phyloP scores from a whole-genome alignment of 92 coral and sea anemone species.

The Epizoanthus stellaris region DNA sequence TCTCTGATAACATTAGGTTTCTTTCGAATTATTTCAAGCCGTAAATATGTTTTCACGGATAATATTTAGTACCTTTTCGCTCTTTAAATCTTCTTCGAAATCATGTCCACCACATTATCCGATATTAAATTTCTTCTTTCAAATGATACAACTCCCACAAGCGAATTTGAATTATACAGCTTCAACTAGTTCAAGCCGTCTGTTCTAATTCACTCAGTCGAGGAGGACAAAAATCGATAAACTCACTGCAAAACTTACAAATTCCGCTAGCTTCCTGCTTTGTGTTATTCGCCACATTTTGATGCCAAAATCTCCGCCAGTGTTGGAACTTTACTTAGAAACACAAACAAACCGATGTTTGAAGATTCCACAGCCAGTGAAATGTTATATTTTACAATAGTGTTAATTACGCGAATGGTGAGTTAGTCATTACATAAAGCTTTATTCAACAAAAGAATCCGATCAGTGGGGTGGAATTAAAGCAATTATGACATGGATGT shows the following conservation, averaged over 20 bases:
- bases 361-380: constrained; percentile 29
- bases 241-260: constrained; percentile 72
- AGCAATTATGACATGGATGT: constrained; percentile 12
- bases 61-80: background rate
- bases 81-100: background rate
- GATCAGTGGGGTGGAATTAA: constrained; percentile 44
- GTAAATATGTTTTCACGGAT: background rate
- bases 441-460: constrained; percentile 37
- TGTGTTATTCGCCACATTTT: constrained; percentile 93
- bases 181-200: background rate
- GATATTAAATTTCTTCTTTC: background rate
- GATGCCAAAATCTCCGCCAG: constrained; percentile 27
- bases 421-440: constrained; percentile 34
- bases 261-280: constrained; percentile 90
- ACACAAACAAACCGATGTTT: constrained; percentile 38
- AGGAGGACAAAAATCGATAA: background rate
- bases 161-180: constrained; percentile 4
- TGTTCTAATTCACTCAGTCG: background rate
- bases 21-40: background rate
- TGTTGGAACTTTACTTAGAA: constrained; percentile 9
- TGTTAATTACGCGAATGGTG: constrained; percentile 49
- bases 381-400: constrained; percentile 34
- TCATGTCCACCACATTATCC: background rate
- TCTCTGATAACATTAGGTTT: background rate
- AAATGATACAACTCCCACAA: background rate